A percentile compares a stretch with the other conserved stretches of the same genome.
These are phyloP conservation scores for Ctenodactylus gundi DNA, from an alignment of 2,113 vertebrate species.

Conservation along the genomic window DNA sequence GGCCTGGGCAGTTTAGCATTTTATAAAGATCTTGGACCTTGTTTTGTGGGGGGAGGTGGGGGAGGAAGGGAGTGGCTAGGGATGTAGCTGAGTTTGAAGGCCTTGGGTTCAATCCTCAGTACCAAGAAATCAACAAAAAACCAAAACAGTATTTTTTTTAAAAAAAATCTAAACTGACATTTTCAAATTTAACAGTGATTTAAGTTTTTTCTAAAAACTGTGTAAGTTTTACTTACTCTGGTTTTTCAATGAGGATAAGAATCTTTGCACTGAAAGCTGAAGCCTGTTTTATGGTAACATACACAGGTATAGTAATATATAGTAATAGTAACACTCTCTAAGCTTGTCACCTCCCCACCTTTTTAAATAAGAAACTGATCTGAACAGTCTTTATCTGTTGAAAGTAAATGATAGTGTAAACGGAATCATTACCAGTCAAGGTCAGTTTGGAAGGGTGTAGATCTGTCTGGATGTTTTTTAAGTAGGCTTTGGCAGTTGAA, in stretches of 20 bases:
- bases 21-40: too few species aligned
- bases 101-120: background rate
- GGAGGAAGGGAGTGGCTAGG: too few species aligned
- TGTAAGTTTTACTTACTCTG: background rate
- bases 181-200: constrained; percentile 20
- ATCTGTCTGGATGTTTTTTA: constrained; percentile 15
- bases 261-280: constrained; percentile 2
- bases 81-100: background rate
- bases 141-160: background rate
- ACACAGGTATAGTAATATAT: constrained; percentile 3
- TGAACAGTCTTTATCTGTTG: background rate
- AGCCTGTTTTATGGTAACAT: background rate
- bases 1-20: too few species aligned
- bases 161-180: background rate
- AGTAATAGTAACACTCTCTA: background rate
- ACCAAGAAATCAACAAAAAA: background rate
- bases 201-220: background rate
- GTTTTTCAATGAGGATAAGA: background rate
- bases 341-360: background rate
- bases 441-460: background rate
- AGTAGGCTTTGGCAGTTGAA: background rate
- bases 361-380: background rate
- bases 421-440: background rate
- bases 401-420: constrained; percentile 27
- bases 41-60: too few species aligned